phyloP scores from a whole-genome alignment of 2,888 invertebrate genomes.

The Trichopria drosophilae region DNA sequence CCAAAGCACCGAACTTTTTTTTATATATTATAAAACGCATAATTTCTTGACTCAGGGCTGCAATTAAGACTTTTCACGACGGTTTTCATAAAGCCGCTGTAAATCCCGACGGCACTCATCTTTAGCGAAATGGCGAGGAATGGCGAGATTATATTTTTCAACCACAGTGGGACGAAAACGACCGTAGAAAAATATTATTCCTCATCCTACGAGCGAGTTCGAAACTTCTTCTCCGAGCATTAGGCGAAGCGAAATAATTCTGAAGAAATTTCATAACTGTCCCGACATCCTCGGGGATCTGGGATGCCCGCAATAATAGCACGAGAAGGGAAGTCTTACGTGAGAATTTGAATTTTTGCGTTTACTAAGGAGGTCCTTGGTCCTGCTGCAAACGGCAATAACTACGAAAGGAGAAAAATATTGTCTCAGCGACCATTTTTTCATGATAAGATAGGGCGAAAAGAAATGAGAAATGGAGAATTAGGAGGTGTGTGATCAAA shows the following conservation, averaged over 20 bases:
- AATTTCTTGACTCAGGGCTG: constrained; percentile 46
- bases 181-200: constrained; percentile 49
- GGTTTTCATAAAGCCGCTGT: constrained; percentile 54
- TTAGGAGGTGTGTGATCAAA: no score
- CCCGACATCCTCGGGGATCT: constrained; percentile 39
- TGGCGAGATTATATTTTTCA: no score
- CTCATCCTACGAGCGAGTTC: constrained; percentile 43
- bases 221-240: constrained; percentile 35
- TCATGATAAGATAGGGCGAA: no score
- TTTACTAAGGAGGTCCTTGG: no score
- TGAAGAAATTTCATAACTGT: constrained; percentile 58
- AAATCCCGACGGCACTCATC: constrained; percentile 43
- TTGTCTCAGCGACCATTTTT: no score
- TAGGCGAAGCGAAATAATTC: constrained; percentile 53
- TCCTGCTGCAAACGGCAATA: no score
- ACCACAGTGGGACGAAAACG: constrained; percentile 26
- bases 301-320: constrained; percentile 42
- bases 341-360: no score
- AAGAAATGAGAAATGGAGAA: no score
- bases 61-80: constrained; percentile 55
- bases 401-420: no score
- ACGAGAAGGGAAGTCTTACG: no score
- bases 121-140: constrained; percentile 27
- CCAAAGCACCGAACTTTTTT: no score
- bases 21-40: no score